Percentiles rank a stretch among this genome's conserved stretches.
phyloP scores from a whole-genome alignment of 2,113 vertebrate species.

The Tyrannus savana region DNA sequence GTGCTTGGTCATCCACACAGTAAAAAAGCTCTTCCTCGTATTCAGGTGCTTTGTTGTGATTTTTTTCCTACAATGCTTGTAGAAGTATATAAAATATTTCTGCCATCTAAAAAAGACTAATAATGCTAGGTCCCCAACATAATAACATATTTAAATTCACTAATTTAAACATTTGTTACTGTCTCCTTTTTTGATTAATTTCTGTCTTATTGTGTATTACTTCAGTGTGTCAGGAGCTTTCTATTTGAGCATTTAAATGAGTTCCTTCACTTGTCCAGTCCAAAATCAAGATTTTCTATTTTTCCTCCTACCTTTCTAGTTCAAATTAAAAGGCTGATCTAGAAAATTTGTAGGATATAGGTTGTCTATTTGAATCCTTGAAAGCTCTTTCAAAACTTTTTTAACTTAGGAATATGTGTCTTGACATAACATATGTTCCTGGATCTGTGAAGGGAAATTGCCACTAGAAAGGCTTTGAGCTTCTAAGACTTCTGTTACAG shows the following conservation, averaged over 20 bases:
- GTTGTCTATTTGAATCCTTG: neutral
- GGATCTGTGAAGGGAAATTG: neutral
- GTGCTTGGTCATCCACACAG: neutral
- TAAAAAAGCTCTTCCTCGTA: neutral
- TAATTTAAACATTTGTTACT: neutral
- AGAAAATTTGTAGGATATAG: neutral
- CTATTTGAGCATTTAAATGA: neutral
- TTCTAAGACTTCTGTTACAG: neutral
- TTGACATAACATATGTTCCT: neutral
- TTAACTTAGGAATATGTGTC: neutral
- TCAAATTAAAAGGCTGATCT: neutral
- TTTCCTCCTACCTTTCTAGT: neutral
- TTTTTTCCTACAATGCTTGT: neutral
- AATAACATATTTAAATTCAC: neutral
- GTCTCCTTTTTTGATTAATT: neutral
- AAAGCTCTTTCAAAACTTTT: neutral
- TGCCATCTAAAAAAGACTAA: neutral
- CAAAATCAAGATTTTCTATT: neutral
- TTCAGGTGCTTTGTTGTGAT: neutral
- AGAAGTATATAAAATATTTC: neutral
- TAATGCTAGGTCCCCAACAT: neutral
- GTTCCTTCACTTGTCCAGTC: neutral
- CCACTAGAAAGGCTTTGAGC: neutral
- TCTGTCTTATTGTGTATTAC: neutral
- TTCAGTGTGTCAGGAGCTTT: neutral